Evolutionary conservation across 2,113 vertebrate species (phyloP), one percentile per base, ranked within the genome.

Genomic region (Sprattus sprattus): DNA sequence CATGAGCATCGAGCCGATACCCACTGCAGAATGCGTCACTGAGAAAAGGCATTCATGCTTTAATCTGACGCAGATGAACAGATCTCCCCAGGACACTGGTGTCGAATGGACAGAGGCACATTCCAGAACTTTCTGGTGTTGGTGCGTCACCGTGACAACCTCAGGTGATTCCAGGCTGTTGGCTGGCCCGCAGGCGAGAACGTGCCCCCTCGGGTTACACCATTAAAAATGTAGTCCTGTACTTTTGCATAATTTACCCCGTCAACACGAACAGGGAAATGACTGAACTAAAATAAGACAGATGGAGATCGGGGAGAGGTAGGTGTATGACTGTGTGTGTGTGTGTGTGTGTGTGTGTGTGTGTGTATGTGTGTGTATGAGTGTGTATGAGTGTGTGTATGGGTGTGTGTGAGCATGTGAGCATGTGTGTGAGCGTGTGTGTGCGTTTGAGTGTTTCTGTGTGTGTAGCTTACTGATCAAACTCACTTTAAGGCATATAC

Each of bases 191-290:
- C 28, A 89, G 92, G 88, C 87, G 89, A 82, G 57, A 32, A 87
- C 89, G 46, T 83, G 86, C 91, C 92, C 86, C 91, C 92, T 94
- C 91, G 82, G 88, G 91, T 95, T 95, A 93, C 94, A 85, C 11
- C 86, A 91, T 95, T 88, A 95, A 95, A 93, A 92, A 95, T 95
- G 95, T 86, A 95, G 87, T 4, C 32, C 81, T 20, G 60, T 88
- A 91, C 91, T 90, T 89, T 88, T 94, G 93, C 92, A 95, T 95
- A 91, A 95, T 95, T 95, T 88, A 95, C 89, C 86, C 83, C 49
- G 87, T 92, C 91, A 91, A 93, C 91, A 91, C 60, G 89, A 71
- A 71, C 25, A 86, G 87, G 22, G 85, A 90, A 90, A 89, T 90
- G 86, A 91, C 88, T 91, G 16, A 85, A 82, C 82, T 80, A 88